phyloP scores from a whole-genome alignment of 2,113 vertebrate genomes.

The Diphyllodes magnificus region DNA sequence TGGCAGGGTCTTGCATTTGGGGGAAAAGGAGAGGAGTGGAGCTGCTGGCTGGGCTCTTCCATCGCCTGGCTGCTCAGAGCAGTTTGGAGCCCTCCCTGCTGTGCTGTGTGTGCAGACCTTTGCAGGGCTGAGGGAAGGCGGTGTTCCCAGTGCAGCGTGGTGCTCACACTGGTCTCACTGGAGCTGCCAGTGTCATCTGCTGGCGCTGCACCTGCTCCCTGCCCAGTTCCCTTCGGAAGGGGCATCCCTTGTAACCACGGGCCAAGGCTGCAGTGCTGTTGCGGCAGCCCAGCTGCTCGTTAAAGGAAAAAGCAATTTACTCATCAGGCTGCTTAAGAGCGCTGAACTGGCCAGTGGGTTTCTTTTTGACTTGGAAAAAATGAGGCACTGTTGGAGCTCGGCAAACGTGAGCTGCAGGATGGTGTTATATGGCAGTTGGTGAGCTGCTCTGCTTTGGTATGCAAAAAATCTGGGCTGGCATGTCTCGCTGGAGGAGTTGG shows the following conservation, averaged over 20 bases:
- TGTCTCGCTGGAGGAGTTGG: neutral
- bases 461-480: constrained; percentile 35
- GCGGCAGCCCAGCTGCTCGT: neutral
- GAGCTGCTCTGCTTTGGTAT: constrained; percentile 2
- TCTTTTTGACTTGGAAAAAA: constrained; percentile 8
- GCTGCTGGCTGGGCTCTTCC: neutral
- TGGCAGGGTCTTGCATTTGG: neutral
- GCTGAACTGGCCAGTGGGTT: neutral
- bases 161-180: neutral
- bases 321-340: neutral
- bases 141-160: accelerated
- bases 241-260: accelerated
- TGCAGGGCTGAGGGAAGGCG: neutral
- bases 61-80: accelerated
- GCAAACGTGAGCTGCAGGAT: neutral
- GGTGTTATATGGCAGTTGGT: neutral
- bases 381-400: neutral
- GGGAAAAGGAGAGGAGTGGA: neutral
- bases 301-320: neutral
- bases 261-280: neutral
- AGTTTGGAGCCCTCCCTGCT: neutral
- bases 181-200: neutral
- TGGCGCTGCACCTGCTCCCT: neutral
- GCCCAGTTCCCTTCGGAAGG: neutral
- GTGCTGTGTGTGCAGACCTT: accelerated